Base-by-base conservation (phyloP, 2,113 vertebrate genomes). In the Gnathonemus longibarbis region DNA sequence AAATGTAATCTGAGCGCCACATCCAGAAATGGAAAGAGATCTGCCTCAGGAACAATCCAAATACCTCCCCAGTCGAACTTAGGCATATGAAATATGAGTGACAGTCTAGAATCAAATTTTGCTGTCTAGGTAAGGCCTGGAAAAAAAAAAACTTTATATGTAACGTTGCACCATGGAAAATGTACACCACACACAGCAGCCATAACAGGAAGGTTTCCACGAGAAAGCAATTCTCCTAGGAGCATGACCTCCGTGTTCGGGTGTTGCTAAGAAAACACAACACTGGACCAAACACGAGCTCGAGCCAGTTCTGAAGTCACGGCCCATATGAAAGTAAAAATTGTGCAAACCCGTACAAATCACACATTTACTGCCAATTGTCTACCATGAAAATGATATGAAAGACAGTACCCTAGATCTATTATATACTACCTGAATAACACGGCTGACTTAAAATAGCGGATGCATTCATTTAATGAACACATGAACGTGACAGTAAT, bases 201-300 rank as follows among this genome's bases (percentile, higher is more conserved):
- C 88, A 45, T 62, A 89, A 91, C 90, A 86, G 24, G 2, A 87
- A 86, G n/a, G n/a, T 39, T 52, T 9, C 62, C 50, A 53, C 62
- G 48, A 74, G 80, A 66, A 89, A 15, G 31, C 49, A 48, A 91
- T 83, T 56, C 52, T 89, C 24, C 15, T 9, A 62, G 50, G 56
- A 66, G 2, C 58, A 42, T 45, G 84, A 62, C 77, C 56, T 50
- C 56, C 13, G 45, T 89, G 88, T 74, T 85, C 31, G 56, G 31
- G 74, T 87, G 88, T 91, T 87, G 90, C 77, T 88, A 90, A 88
- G 89, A 53, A 53, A 90, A 88, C 88, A 89, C 50, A 87, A 89
- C 88, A 87, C 48, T 27, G 88, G 35, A 56, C 48, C 56, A 87
- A 74, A 87, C 85, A 70, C 10, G 5, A 90, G 62, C 35, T 11